phyloP scores from a whole-genome alignment of 2,888 invertebrate genomes.

The Ophioninae sp. region DNA sequence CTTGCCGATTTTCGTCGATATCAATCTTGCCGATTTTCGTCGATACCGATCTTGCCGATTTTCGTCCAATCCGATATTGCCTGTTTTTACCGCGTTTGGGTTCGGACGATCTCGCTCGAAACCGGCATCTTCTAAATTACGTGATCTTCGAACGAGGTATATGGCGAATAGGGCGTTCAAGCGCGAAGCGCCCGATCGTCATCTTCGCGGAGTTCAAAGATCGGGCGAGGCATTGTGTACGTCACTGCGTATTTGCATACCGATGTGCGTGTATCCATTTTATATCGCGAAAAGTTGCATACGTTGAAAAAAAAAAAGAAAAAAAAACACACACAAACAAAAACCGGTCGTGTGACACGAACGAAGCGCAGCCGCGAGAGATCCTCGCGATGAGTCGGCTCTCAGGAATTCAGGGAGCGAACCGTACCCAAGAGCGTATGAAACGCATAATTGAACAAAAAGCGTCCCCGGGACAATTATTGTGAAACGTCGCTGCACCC shows the following conservation, averaged over 20 bases:
- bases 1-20: too few relatives aligned
- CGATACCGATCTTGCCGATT: too few relatives aligned
- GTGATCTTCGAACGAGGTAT: neutral
- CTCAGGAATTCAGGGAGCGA: constrained; percentile 66
- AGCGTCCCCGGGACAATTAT: constrained; percentile 16
- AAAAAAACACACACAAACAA: neutral
- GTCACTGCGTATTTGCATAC: constrained; percentile 16
- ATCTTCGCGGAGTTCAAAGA: neutral
- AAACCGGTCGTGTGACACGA: constrained; percentile 64
- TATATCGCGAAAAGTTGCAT: constrained; percentile 6
- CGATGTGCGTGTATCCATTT: constrained; percentile 16
- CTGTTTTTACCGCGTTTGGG: too few relatives aligned
- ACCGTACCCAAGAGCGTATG: constrained; percentile 13
- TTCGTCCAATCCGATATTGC: too few relatives aligned
- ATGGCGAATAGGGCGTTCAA: neutral
- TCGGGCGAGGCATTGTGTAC: neutral
- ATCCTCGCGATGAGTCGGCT: constrained; percentile 63
- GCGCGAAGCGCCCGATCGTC: neutral
- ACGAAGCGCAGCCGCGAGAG: constrained; percentile 56
- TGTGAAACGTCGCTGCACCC: constrained; percentile 22
- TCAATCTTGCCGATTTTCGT: too few relatives aligned
- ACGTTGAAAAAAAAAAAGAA: neutral
- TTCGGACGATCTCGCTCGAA: too few relatives aligned
- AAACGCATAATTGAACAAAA: constrained; percentile 18
- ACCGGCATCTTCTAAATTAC: neutral